Evolutionary conservation across 2,888 invertebrate species (phyloP), one percentile per base, ranked within the genome.

Genomic region (Entomobrya multifasciata): DNA sequence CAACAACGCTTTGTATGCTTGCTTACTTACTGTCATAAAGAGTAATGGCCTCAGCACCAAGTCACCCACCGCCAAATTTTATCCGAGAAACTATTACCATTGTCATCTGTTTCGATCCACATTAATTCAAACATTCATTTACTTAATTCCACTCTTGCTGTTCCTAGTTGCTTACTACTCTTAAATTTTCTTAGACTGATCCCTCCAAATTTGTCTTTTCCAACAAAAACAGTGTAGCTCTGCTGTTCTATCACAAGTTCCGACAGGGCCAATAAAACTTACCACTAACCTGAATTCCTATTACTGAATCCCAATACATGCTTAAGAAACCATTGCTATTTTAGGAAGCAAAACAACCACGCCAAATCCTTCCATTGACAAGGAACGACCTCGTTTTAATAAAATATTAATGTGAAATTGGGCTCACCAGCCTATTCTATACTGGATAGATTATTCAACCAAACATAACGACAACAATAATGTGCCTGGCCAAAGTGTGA

Each of bases 21-120:
- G n/a, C n/a, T n/a, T n/a, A n/a, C n/a, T 74, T 74, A 74, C 22
- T 74, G 52, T 55, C 74, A 52, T 49, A 55, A 74, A 74, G 74
- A 74, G 55, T 74, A 30, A 55, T 55, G 52, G 10, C 30, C 55
- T 41, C 30, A 55, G 17, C 76, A 77, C n/a, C n/a, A 77, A 41
- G 57, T 30, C 30, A 49, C 55, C 62, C 65, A 62, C 62, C 30
- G 25, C 41, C 49, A 74, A 74, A 74, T 55, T 74, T 74, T 30
- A 52, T 74, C 74, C 74, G 27, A 60, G 60, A 57, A 60, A 27
- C 57, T 57, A 57, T 57, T 72, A 55, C 67, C 55, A 49, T 65
- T 52, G 62, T 84, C 77, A 76, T 84, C 84, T 77, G 57, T 67
- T 84, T 84, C 67, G 62, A 77, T 84, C 77, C 55, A 67, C 65